Conservation (phyloP, 2,113 vertebrate genomes). For the Baryphthengus martii region DNA sequence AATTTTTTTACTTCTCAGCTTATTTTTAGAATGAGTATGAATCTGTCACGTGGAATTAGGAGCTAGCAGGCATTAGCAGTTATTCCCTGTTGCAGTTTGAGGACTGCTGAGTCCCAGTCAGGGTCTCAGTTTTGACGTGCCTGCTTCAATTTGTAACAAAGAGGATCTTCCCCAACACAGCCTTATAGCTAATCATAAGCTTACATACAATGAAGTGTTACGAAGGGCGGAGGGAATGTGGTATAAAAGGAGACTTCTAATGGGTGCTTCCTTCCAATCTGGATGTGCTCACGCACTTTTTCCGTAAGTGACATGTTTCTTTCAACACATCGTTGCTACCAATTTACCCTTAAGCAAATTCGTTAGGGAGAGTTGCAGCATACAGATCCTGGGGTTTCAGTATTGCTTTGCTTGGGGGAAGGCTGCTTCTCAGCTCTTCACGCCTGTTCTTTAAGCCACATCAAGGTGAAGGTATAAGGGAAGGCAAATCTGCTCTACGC, state of each 20-base stretch:
- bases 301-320: not conserved
- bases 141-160: not conserved
- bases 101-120: not conserved
- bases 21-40: not conserved
- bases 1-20: not conserved
- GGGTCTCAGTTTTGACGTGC: not conserved
- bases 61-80: not conserved
- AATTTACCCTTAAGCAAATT: not conserved
- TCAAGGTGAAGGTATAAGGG: not conserved
- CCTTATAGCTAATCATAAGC: not conserved
- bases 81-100: not conserved
- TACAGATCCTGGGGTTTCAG: rapidly evolving
- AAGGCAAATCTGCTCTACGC: not conserved
- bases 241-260: not conserved
- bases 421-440: not conserved
- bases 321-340: not conserved
- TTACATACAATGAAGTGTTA: not conserved
- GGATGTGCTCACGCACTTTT: not conserved
- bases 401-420: not conserved
- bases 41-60: not conserved
- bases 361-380: not conserved
- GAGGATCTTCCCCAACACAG: not conserved
- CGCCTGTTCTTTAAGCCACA: not conserved
- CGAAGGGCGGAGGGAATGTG: not conserved
- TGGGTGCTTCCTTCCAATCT: not conserved